These are phyloP conservation scores for Toxostoma redivivum DNA, from an alignment of 2,113 vertebrate genomes.

Conservation along the genomic window DNA sequence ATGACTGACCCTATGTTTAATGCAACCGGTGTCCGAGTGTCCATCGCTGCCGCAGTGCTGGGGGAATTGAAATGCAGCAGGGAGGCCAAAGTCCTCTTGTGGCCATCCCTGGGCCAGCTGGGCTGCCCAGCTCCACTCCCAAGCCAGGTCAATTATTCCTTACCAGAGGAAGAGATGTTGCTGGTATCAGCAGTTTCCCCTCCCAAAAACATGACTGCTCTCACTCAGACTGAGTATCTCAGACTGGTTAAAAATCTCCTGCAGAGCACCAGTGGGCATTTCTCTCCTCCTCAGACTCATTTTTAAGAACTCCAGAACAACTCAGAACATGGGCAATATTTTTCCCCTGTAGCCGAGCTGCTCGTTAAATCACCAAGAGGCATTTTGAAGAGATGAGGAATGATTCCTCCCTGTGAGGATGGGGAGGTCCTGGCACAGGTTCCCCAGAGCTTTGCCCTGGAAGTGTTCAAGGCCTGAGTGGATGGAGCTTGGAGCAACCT, in stretches of 20 bases:
- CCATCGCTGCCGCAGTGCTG: neutral
- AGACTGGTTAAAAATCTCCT: neutral
- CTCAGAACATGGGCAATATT: neutral
- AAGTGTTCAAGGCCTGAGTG: neutral
- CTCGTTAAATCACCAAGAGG: neutral
- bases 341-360: neutral
- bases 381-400: neutral
- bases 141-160: neutral
- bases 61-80: neutral
- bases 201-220: accelerated
- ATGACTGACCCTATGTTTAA: slow-evolving; percentile 24
- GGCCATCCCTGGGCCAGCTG: neutral
- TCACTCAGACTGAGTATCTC: neutral
- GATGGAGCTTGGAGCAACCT: neutral
- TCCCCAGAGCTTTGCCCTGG: neutral
- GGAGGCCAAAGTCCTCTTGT: neutral
- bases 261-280: neutral
- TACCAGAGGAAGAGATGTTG: neutral
- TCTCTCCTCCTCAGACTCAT: neutral
- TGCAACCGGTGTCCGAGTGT: neutral
- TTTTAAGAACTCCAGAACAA: neutral
- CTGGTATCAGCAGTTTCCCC: neutral
- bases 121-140: neutral
- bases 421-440: neutral
- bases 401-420: neutral